These are phyloP conservation scores for Drosophila truncata DNA, from an alignment of 1,140 invertebrate genomes.

Conservation along the genomic window DNA sequence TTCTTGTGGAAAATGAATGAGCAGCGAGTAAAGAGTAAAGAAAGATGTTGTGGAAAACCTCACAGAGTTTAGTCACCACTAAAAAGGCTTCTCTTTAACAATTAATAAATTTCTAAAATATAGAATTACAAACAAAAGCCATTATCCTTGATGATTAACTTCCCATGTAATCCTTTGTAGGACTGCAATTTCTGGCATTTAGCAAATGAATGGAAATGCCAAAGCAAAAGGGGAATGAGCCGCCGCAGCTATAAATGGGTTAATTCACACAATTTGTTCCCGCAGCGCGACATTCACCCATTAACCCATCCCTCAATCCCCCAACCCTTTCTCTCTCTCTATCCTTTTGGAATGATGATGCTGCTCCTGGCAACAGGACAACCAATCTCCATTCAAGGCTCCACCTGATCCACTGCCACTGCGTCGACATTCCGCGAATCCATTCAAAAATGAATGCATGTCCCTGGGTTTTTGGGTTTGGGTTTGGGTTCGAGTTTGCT, in stretches of 20 bases:
- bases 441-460: slow-evolving; percentile 52
- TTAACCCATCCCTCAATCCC: slow-evolving; percentile 5
- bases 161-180: slow-evolving; percentile 10
- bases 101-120: background rate
- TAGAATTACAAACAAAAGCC: background rate
- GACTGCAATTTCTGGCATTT: slow-evolving; percentile 1
- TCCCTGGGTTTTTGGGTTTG: slow-evolving; percentile 9
- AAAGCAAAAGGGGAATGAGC: background rate
- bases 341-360: background rate
- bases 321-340: no score
- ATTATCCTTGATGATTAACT: slow-evolving; percentile 3
- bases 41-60: background rate
- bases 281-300: slow-evolving; percentile 32
- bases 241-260: slow-evolving; percentile 22
- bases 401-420: slow-evolving; percentile 43
- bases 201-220: background rate
- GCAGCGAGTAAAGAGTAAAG: slow-evolving; percentile 8
- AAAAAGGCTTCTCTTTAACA: no score
- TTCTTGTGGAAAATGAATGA: slow-evolving; percentile 67
- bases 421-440: slow-evolving; percentile 38
- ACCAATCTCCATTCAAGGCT: slow-evolving; percentile 38
- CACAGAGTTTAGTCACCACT: background rate
- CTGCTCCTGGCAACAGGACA: slow-evolving; percentile 12
- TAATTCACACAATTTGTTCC: slow-evolving; percentile 33
- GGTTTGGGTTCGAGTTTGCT: slow-evolving; percentile 3